Evolutionary conservation across 2,888 invertebrate species (phyloP), one percentile per base, ranked within the genome.

Genomic region (Macrophya annulata): DNA sequence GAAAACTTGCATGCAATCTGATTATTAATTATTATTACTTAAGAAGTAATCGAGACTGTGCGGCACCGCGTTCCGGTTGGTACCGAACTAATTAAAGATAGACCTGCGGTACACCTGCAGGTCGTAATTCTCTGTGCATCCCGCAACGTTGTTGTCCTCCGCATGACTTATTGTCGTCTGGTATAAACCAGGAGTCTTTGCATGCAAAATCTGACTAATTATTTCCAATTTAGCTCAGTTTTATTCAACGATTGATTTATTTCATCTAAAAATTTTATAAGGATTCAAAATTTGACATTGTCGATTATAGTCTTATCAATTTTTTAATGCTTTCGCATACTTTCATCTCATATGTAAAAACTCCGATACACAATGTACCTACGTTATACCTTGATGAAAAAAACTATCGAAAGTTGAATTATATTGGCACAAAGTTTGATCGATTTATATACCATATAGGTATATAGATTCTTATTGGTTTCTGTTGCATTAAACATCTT

Each of bases 401-500:
- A n/a, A 55, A 55, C 8, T 12, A 62, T 62, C 62, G 25, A 8
- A 9, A 25, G 62, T 21, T 62, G 62, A 62, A 25, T 48, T 48
- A 62, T 62, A 55, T 62, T 10, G 62, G 62, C 25, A 12, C 10
- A 62, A 62, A 62, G 62, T 62, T 62, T 12, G 25, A 62, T 62
- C 62, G 55, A 17, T 40, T 45, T 4, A n/a, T n/a, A 45, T 43
- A 62, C 9, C 62, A 25, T 25, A 21, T 43, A n/a, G 40, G 62
- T 31, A 25, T 72, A 40, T 72, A 37, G 25, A 76, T 81, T 62
- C 62, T 81, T 62, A 59, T 62, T 81, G 86, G 87, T 87, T 87
- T 87, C 86, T 85, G 87, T 88, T 87, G 86, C 87, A 87, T 89
- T 89, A 87, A 88, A 87, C 87, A 87, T 87, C 68, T 45, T 85